phyloP scores from a whole-genome alignment of 2,113 vertebrate species.

The Osmerus eperlanus region DNA sequence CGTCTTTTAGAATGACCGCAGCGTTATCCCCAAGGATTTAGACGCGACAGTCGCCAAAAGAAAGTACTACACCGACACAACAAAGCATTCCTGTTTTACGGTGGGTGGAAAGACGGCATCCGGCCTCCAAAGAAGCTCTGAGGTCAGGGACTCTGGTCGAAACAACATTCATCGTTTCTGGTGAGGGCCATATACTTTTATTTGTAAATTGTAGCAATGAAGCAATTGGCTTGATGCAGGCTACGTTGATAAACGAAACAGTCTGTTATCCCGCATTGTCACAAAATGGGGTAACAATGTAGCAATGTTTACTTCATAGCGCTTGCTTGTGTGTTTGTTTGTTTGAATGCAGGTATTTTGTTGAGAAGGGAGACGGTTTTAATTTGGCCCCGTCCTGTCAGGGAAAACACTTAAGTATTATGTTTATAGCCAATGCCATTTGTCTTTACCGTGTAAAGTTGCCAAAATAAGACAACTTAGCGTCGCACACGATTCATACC shows the following conservation, averaged over 20 bases:
- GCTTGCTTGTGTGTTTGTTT: not conserved
- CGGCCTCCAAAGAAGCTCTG: slow-evolving; percentile 69
- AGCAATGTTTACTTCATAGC: slow-evolving; percentile 42
- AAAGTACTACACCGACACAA: slow-evolving; percentile 50
- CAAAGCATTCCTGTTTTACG: slow-evolving; percentile 40
- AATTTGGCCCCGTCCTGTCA: not conserved
- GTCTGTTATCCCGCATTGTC: not conserved
- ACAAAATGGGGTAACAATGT: slow-evolving; percentile 33
- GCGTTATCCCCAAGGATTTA: slow-evolving; percentile 35
- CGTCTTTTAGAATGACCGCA: slow-evolving; percentile 32
- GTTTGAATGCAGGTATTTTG: slow-evolving; percentile 21
- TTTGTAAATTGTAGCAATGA: not conserved
- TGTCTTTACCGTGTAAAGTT: no score
- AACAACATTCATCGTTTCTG: slow-evolving; percentile 65
- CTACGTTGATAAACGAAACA: not conserved
- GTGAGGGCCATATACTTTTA: slow-evolving; percentile 40
- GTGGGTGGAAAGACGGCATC: slow-evolving; percentile 65
- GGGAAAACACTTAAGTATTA: no score
- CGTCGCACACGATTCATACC: no score
- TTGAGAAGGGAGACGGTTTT: not conserved
- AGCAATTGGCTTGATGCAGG: not conserved
- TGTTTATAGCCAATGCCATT: no score
- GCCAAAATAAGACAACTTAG: no score
- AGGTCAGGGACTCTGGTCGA: slow-evolving; percentile 68
- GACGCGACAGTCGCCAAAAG: slow-evolving; percentile 24